These are phyloP conservation scores for Trichopoda pennipes DNA, from an alignment of 2,888 invertebrate genomes.

Conservation along the genomic window DNA sequence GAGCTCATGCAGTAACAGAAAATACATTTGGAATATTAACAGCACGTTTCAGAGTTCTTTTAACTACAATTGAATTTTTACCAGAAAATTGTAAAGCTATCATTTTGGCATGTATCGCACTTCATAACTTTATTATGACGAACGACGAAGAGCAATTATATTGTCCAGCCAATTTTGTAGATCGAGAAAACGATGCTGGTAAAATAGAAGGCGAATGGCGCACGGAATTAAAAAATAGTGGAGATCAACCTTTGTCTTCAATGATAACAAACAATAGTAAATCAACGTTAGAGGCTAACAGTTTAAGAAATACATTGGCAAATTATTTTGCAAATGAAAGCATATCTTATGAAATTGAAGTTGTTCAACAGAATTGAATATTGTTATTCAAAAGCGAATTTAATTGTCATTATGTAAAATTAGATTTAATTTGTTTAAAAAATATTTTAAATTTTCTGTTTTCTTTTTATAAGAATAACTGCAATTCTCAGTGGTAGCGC, in stretches of 20 bases:
- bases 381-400: too few species aligned
- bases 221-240: slow-evolving; percentile 23
- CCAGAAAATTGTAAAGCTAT: slow-evolving; percentile 63
- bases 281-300: neutral
- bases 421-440: too few species aligned
- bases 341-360: slow-evolving; percentile 23
- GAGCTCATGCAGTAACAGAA: slow-evolving; percentile 48
- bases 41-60: slow-evolving; percentile 63
- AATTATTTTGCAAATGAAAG: slow-evolving; percentile 34
- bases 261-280: neutral
- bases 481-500: too few species aligned
- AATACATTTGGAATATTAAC: slow-evolving; percentile 67
- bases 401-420: too few species aligned
- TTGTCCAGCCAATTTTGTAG: slow-evolving; percentile 44
- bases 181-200: slow-evolving; percentile 15
- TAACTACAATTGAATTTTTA: slow-evolving; percentile 51
- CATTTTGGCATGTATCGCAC: slow-evolving; percentile 53
- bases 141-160: slow-evolving; percentile 42
- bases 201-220: slow-evolving; percentile 38
- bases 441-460: too few species aligned
- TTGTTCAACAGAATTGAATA: neutral
- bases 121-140: slow-evolving; percentile 63
- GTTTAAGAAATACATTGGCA: slow-evolving; percentile 36
- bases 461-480: too few species aligned
- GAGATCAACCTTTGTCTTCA: slow-evolving; percentile 21